These are phyloP conservation scores for Emberiza fucata DNA, from an alignment of 2,113 vertebrate species.

Conservation along the genomic window DNA sequence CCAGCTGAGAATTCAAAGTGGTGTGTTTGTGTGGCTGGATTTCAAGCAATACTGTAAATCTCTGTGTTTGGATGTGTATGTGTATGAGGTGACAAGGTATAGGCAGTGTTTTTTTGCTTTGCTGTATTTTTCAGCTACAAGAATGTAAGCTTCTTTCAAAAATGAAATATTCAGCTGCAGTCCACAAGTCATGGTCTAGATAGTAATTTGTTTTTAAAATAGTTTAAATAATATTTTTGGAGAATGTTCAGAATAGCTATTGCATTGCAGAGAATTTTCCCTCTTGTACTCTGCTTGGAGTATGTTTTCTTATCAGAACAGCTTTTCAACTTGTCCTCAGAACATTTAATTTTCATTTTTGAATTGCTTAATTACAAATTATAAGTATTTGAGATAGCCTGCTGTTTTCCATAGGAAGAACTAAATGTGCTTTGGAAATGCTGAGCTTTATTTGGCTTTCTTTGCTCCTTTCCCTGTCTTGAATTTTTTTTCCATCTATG, in stretches of 20 bases:
- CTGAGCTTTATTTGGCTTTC: background rate
- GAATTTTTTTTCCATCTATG: background rate
- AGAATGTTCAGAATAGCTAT: slow-evolving; percentile 2
- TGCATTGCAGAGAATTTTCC: background rate
- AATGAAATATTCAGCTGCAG: background rate
- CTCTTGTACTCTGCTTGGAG: background rate
- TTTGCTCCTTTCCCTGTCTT: background rate
- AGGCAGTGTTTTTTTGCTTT: background rate
- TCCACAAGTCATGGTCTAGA: background rate
- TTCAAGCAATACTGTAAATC: background rate
- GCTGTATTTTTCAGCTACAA: background rate
- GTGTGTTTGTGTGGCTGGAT: background rate
- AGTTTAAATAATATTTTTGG: slow-evolving; percentile 1
- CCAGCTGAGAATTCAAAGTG: background rate
- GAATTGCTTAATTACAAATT: slow-evolving; percentile 29
- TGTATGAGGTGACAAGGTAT: background rate
- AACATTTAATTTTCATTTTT: slow-evolving; percentile 20
- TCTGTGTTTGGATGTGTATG: background rate
- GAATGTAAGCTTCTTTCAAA: background rate
- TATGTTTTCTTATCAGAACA: background rate
- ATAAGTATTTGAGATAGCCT: background rate
- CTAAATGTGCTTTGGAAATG: background rate
- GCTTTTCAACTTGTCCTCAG: slow-evolving; percentile 29
- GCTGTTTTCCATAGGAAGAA: background rate
- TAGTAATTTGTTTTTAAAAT: slow-evolving; percentile 14